These are phyloP conservation scores for Phoenicopterus ruber DNA, from an alignment of 2,113 vertebrate genomes.

Conservation along the genomic window DNA sequence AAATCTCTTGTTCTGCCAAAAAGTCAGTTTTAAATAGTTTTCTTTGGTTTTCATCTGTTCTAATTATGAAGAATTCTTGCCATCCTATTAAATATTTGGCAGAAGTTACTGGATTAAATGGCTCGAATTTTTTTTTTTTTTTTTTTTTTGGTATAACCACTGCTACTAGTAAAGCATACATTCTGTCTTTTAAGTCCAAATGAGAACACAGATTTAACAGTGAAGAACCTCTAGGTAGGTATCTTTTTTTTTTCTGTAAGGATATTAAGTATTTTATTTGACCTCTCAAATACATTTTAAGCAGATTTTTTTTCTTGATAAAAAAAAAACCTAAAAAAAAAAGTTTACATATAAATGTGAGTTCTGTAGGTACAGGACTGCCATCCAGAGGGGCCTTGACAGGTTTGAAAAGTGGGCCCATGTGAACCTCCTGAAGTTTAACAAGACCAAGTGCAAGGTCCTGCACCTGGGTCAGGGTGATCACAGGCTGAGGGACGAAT, in stretches of 20 bases:
- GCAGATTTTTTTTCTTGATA: too few species aligned
- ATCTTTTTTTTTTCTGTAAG: background rate
- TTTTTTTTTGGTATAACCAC: background rate
- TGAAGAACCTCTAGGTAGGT: background rate
- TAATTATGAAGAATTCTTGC: background rate
- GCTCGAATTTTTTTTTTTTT: background rate
- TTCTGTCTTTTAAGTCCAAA: background rate
- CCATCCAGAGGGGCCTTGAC: background rate
- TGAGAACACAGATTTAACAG: background rate
- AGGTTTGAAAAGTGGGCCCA: background rate
- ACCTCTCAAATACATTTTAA: background rate
- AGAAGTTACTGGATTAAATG: background rate
- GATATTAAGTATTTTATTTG: background rate
- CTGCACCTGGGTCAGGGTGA: rapidly evolving
- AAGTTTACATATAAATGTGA: background rate
- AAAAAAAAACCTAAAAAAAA: background rate
- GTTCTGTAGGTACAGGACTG: background rate
- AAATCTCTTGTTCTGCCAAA: background rate
- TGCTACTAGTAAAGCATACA: background rate
- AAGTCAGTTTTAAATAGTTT: background rate
- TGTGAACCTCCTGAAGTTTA: background rate
- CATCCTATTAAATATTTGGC: background rate
- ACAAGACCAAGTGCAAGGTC: background rate
- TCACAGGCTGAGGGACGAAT: rapidly evolving
- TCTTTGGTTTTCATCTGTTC: background rate